A percentile compares a stretch with the other conserved stretches of the same genome.
These are phyloP conservation scores for Aphelocoma coerulescens DNA, from an alignment of 2,113 vertebrate genomes.

Conservation along the genomic window DNA sequence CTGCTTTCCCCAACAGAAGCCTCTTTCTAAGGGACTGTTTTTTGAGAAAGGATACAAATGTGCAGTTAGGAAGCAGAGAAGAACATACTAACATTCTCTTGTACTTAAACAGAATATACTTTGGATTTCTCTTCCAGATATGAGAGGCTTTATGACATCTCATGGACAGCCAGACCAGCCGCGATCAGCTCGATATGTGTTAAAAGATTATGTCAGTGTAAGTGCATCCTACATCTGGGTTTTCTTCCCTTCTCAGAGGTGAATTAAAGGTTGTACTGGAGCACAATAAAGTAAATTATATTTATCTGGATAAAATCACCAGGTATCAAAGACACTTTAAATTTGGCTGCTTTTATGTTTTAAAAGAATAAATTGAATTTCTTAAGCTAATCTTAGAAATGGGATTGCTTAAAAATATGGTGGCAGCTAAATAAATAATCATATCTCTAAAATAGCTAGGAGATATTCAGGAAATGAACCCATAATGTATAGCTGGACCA, in stretches of 20 bases:
- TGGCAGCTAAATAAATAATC: neutral
- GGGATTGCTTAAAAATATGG: neutral
- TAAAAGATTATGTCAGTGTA: slow-evolving; percentile 94
- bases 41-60: neutral
- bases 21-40: neutral
- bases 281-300: neutral
- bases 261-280: neutral
- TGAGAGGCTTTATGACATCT: slow-evolving; percentile 95
- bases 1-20: neutral
- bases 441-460: neutral
- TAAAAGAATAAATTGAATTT: neutral
- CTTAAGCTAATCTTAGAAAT: neutral
- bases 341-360: neutral
- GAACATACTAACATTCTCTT: neutral
- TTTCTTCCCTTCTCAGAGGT: neutral
- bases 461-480: neutral
- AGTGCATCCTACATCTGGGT: neutral
- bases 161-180: slow-evolving; percentile 95
- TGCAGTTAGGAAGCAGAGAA: neutral
- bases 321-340: neutral
- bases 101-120: neutral
- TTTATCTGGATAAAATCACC: neutral
- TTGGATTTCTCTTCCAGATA: slow-evolving; percentile 72
- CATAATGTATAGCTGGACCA: neutral
- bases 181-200: slow-evolving; percentile 88